These are phyloP conservation scores for Miniopterus natalensis DNA, from an alignment of 2,113 vertebrate species.

Conservation along the genomic window DNA sequence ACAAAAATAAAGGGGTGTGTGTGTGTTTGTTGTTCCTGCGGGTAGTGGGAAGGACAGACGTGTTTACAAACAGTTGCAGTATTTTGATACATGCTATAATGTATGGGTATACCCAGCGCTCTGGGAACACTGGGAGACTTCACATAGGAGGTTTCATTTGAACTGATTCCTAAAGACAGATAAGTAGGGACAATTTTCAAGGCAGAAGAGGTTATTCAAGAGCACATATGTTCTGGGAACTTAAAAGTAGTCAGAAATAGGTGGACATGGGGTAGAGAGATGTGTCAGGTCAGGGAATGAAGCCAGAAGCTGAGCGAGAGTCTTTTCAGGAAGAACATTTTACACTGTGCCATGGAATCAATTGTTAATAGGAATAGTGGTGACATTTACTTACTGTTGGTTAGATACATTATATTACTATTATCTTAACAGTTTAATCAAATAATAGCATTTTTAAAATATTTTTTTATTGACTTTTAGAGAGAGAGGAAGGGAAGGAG, in stretches of 20 bases:
- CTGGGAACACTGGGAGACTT: neutral
- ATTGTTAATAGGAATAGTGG: neutral
- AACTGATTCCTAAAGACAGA: constrained; percentile 27
- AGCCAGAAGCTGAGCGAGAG: neutral
- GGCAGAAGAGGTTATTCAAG: neutral
- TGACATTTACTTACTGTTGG: neutral
- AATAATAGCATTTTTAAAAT: neutral
- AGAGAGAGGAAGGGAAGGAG: neutral
- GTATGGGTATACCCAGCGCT: neutral
- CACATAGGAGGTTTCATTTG: neutral
- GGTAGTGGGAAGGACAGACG: too few relatives aligned
- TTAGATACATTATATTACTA: neutral
- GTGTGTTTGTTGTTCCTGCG: neutral
- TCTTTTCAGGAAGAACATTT: neutral
- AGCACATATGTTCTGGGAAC: neutral
- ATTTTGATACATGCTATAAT: neutral
- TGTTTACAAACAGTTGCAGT: neutral
- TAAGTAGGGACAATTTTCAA: neutral
- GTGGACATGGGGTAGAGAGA: neutral
- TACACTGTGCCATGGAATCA: neutral
- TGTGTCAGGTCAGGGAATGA: neutral
- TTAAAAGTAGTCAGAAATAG: neutral
- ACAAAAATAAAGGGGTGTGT: neutral
- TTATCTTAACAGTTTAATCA: constrained; percentile 37
- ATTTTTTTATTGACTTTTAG: neutral